These are phyloP conservation scores for Sinocyclocheilus anophthalmus DNA, from an alignment of 2,113 vertebrate genomes.

Conservation along the genomic window DNA sequence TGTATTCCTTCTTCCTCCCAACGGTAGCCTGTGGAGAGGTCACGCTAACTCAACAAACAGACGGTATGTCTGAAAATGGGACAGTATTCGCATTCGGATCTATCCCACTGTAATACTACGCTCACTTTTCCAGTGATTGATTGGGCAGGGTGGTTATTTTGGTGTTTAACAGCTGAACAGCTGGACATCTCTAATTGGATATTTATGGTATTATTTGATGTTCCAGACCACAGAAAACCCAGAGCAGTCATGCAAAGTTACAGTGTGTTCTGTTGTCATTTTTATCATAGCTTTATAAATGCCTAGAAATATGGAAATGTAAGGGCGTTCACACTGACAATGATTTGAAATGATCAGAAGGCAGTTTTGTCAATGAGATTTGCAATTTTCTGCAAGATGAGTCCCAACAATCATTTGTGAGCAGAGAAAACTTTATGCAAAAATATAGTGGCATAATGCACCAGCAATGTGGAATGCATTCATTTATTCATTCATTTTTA, in stretches of 20 bases:
- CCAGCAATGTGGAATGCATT: neutral
- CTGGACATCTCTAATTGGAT: conserved; percentile 42
- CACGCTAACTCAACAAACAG: conserved; percentile 41
- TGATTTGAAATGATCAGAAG: neutral
- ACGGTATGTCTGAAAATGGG: conserved; percentile 43
- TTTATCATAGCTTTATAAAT: neutral
- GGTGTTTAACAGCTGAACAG: conserved; percentile 35
- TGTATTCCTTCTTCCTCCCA: conserved; percentile 31
- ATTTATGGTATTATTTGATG: conserved; percentile 24
- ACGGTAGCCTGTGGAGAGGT: conserved; percentile 30
- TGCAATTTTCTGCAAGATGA: neutral
- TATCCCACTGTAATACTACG: conserved; percentile 21
- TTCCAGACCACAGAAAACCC: conserved; percentile 29
- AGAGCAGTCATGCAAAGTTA: conserved; percentile 30
- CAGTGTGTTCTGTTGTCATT: neutral
- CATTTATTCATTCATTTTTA: too few species aligned
- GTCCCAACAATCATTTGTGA: neutral
- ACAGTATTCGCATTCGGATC: conserved; percentile 53
- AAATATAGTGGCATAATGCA: neutral
- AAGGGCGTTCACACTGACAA: neutral
- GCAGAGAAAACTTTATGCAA: neutral
- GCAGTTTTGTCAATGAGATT: neutral
- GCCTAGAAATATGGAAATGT: neutral
- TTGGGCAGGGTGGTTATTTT: conserved; percentile 36
- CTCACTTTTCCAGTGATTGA: conserved; percentile 26